Percentiles rank a stretch among this genome's conserved stretches.
These are phyloP conservation scores for Clarias batrachus DNA, from an alignment of 2,113 vertebrate genomes.

Conservation along the genomic window DNA sequence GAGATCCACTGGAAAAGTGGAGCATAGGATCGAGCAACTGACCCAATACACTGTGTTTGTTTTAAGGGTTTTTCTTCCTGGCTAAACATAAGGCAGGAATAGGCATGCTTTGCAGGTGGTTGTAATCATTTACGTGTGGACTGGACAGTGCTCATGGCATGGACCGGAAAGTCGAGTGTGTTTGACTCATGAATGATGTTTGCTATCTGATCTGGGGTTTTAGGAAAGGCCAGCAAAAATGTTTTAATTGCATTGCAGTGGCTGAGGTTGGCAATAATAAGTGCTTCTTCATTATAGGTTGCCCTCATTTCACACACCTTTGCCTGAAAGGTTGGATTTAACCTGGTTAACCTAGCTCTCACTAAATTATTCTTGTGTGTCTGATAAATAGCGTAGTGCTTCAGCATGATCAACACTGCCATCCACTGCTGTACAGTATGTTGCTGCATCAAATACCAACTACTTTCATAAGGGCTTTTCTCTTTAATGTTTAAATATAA, in stretches of 20 bases:
- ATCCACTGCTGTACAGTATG: background rate
- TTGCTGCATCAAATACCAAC: background rate
- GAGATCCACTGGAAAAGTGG: background rate
- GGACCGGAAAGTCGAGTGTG: background rate
- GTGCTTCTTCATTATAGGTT: background rate
- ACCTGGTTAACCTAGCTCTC: background rate
- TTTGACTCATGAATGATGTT: background rate
- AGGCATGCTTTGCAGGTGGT: background rate
- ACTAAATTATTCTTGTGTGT: background rate
- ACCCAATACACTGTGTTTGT: background rate
- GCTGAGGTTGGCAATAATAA: background rate
- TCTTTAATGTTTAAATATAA: background rate
- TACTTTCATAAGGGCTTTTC: background rate
- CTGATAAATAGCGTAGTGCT: background rate
- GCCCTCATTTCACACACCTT: background rate
- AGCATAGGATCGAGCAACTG: background rate
- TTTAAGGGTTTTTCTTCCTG: background rate
- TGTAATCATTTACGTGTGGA: background rate
- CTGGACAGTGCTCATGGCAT: background rate
- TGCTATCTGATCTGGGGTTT: conserved; percentile 4
- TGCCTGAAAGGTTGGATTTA: background rate
- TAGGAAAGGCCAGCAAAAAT: background rate
- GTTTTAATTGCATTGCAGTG: background rate
- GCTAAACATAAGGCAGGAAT: background rate
- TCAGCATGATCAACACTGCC: background rate